These are phyloP conservation scores for Chionodraco myersi DNA, from an alignment of 2,113 vertebrate genomes.

Conservation along the genomic window DNA sequence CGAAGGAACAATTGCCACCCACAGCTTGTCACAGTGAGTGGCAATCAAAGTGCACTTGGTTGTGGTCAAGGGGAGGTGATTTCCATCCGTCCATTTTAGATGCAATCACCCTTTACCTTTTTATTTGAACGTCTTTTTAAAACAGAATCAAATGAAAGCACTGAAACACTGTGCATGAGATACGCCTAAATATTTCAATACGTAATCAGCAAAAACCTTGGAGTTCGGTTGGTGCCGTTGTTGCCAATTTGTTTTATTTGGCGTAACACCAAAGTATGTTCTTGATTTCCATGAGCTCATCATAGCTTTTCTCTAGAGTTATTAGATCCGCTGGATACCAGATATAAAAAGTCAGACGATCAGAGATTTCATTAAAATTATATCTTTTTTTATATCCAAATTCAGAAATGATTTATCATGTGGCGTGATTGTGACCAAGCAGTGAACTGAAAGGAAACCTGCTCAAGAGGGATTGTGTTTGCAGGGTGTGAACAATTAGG, in stretches of 20 bases:
- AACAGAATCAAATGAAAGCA: slow-evolving; percentile 9
- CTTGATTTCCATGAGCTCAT: slow-evolving; percentile 57
- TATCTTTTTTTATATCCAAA: slow-evolving; percentile 3
- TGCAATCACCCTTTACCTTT: slow-evolving; percentile 31
- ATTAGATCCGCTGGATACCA: slow-evolving; percentile 35
- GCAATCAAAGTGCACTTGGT: neutral
- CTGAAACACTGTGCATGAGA: neutral
- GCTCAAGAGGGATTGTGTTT: slow-evolving; percentile 3
- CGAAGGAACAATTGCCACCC: neutral
- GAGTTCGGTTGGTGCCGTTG: slow-evolving; percentile 8
- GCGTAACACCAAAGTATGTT: slow-evolving; percentile 37
- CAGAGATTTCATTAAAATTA: slow-evolving; percentile 20
- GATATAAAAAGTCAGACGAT: slow-evolving; percentile 25
- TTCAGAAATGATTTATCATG: slow-evolving; percentile 18
- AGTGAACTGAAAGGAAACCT: slow-evolving; percentile 7
- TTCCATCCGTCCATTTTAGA: slow-evolving; percentile 23
- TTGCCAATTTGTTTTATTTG: slow-evolving; percentile 23
- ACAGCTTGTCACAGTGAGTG: slow-evolving; percentile 32
- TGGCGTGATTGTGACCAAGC: neutral
- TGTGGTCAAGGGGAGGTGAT: neutral
- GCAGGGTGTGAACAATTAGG: slow-evolving; percentile 14
- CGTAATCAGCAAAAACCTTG: slow-evolving; percentile 2
- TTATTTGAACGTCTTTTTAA: slow-evolving; percentile 26
- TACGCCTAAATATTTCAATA: neutral
- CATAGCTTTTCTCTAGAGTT: slow-evolving; percentile 8